Conservation (phyloP, 2,888 invertebrate genomes). For the Rhagophthalmus giganteus region DNA sequence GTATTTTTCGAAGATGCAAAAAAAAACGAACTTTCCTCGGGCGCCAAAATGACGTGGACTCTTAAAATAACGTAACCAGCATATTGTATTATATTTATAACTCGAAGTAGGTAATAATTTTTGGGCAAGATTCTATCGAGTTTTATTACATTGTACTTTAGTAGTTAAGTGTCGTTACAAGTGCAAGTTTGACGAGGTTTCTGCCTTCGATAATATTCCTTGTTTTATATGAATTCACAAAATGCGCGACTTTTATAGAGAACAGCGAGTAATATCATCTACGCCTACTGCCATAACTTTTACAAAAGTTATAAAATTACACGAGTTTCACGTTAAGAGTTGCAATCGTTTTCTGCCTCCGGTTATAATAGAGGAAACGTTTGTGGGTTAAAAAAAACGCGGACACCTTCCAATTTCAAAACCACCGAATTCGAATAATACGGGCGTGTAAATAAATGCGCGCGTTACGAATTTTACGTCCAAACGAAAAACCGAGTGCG, state of each 20-base stretch:
- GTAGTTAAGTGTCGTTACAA: not conserved
- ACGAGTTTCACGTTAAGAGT: not conserved
- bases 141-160: not conserved
- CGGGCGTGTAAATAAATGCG: not conserved
- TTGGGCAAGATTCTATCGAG: not conserved
- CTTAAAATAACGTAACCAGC: not conserved
- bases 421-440: not conserved
- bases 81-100: not conserved
- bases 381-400: too few relatives aligned
- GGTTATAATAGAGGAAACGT: not conserved
- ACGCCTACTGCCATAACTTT: not conserved
- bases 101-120: not conserved
- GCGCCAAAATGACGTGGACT: slow-evolving; percentile 7
- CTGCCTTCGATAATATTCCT: not conserved
- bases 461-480: not conserved
- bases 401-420: not conserved
- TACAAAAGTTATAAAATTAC: not conserved
- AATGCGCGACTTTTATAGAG: not conserved
- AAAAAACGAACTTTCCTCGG: too few relatives aligned
- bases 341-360: not conserved
- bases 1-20: too few relatives aligned
- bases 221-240: not conserved
- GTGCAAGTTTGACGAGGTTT: not conserved
- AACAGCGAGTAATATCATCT: not conserved
- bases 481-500: too few relatives aligned